These are phyloP conservation scores for Pecten maximus DNA, from an alignment of 2,888 invertebrate species.

Conservation along the genomic window DNA sequence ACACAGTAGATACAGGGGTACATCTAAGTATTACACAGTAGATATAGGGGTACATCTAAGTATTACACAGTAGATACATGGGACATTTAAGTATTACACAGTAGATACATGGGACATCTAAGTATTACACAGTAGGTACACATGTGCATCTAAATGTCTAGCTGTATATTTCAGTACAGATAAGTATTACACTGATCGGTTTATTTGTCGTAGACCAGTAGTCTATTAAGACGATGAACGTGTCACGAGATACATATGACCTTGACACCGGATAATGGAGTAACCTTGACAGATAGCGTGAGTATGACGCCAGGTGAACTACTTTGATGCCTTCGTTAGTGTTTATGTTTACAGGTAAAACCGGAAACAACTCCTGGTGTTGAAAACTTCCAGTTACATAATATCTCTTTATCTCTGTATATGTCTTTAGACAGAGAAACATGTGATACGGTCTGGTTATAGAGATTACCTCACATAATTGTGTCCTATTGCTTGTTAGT, in stretches of 20 bases:
- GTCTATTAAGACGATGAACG: neutral
- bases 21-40: no score
- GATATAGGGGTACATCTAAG: no score
- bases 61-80: no score
- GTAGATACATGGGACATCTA: no score
- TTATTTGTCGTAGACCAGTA: neutral
- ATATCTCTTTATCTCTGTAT: neutral
- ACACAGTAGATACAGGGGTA: no score
- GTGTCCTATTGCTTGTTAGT: neutral
- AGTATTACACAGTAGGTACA: no score
- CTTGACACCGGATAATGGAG: neutral
- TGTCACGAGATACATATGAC: neutral
- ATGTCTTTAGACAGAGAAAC: neutral
- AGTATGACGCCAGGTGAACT: neutral
- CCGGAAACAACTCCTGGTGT: neutral
- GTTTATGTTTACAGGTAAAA: neutral
- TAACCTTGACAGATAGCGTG: neutral
- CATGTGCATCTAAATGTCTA: no score
- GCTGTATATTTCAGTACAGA: no score
- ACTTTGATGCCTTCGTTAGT: neutral
- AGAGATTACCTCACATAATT: neutral
- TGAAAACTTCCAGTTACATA: neutral
- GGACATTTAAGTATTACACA: no score
- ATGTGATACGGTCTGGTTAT: neutral
- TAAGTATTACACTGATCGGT: no score